phyloP scores from a whole-genome alignment of 2,888 invertebrate species.

The Glomeris marginata region DNA sequence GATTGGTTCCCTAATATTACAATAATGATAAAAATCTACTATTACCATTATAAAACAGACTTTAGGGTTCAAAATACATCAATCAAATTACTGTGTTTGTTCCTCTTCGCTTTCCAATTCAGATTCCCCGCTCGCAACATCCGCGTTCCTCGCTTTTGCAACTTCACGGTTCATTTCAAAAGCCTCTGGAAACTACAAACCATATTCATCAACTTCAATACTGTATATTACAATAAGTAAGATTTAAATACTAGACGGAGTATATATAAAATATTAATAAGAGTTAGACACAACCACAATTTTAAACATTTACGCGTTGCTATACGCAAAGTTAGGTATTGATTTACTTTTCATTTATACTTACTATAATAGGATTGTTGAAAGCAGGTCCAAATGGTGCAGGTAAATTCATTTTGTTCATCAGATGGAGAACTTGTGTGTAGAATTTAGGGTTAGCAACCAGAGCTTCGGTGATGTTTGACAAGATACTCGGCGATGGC shows the following conservation, averaged over 20 bases:
- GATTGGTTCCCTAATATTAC: slow-evolving; percentile 25
- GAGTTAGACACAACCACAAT: too few species aligned
- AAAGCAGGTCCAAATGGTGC: slow-evolving; percentile 50
- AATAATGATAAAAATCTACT: too few species aligned
- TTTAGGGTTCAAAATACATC: slow-evolving; percentile 13
- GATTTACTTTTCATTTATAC: too few species aligned
- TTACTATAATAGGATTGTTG: slow-evolving; percentile 7
- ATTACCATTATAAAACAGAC: too few species aligned
- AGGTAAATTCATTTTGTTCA: slow-evolving; percentile 87
- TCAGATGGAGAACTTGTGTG: slow-evolving; percentile 60
- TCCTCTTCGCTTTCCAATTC: slow-evolving; percentile 50
- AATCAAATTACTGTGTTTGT: slow-evolving; percentile 19
- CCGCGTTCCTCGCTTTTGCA: slow-evolving; percentile 18
- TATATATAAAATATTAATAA: too few species aligned
- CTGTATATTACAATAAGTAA: too few species aligned
- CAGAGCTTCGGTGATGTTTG: slow-evolving; percentile 61
- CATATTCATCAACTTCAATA: too few species aligned
- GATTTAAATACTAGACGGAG: too few species aligned
- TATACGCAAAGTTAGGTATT: too few species aligned
- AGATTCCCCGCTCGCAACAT: slow-evolving; percentile 33
- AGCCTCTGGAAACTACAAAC: slow-evolving; percentile 16
- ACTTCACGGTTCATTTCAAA: slow-evolving; percentile 13
- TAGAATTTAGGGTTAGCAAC: slow-evolving; percentile 67
- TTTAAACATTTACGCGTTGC: too few species aligned
- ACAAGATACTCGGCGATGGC: slow-evolving; percentile 51